A percentile compares a stretch with the other conserved stretches of the same genome.
Evolutionary conservation across 2,888 invertebrate species (phyloP).

Genomic region (Lamellibrachia columna): DNA sequence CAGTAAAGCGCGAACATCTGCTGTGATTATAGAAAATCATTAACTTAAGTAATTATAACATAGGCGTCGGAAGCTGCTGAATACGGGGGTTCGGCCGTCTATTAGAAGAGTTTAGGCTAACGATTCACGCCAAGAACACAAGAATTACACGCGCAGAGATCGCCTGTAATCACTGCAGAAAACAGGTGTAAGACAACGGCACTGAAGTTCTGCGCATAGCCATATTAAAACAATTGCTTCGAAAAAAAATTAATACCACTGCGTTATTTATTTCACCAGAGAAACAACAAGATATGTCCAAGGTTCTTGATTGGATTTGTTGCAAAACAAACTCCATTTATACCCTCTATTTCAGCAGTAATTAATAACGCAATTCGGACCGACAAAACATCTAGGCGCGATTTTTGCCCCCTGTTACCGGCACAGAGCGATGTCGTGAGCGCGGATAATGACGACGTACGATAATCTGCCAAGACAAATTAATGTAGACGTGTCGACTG

Average conservation of each 20-base stretch:
- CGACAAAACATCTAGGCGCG: not conserved
- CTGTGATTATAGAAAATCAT: constrained; percentile 16
- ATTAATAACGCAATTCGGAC: not conserved
- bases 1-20: not conserved
- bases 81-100: not conserved
- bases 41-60: not conserved
- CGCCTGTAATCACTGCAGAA: not conserved
- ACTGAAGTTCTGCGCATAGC: not conserved
- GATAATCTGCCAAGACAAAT: not conserved
- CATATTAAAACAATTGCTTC: not conserved
- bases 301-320: too few species aligned
- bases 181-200: not conserved
- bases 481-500: constrained; percentile 16
- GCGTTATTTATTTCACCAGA: too few species aligned
- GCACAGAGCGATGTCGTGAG: not conserved
- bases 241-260: too few species aligned
- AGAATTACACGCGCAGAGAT: not conserved
- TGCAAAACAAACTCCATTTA: too few species aligned
- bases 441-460: not conserved
- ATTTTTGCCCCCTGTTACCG: not conserved
- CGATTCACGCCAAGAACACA: not conserved
- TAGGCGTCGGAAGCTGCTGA: not conserved
- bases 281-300: too few species aligned
- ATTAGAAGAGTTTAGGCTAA: not conserved
- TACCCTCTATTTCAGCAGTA: too few species aligned